A percentile compares a stretch with the other conserved stretches of the same genome.
Conservation (phyloP, 2,113 vertebrate genomes). For the Arothron firmamentum region DNA sequence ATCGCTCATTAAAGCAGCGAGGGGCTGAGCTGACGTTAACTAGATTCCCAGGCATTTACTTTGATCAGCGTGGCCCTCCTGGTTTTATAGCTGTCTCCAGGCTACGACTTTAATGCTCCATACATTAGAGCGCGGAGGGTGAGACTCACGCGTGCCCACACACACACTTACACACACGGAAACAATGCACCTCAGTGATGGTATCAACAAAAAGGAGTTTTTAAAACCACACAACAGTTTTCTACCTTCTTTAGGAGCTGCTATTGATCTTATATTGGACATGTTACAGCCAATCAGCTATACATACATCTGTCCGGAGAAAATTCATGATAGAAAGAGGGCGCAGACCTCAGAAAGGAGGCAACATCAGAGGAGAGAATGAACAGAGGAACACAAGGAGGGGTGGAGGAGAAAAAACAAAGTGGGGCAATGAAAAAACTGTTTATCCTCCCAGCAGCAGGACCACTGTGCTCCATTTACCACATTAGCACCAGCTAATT, state of each 20-base stretch:
- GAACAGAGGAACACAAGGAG: neutral
- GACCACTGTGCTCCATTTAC: constrained; percentile 53
- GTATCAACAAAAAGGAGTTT: no score
- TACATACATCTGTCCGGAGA: no score
- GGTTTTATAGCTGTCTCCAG: constrained; percentile 55
- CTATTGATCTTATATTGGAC: constrained; percentile 11
- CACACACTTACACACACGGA: constrained; percentile 36
- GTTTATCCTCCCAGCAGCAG: constrained; percentile 39
- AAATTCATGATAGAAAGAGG: neutral
- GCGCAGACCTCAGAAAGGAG: neutral
- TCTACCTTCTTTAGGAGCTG: no score
- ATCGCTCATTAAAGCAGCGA: constrained; percentile 51
- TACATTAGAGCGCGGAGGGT: constrained; percentile 45
- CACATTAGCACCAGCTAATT: constrained; percentile 62
- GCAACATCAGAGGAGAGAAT: neutral
- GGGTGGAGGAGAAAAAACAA: constrained; percentile 2
- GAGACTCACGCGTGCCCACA: constrained; percentile 33
- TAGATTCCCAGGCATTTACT: constrained; percentile 63
- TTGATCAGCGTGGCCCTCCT: constrained; percentile 50
- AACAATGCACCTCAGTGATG: constrained; percentile 33
- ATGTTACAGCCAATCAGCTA: constrained; percentile 5
- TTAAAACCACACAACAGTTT: no score
- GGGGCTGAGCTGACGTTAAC: constrained; percentile 54
- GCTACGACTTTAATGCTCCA: constrained; percentile 54
- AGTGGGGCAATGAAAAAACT: constrained; percentile 5